These are phyloP conservation scores for Drosophila sp. DNA, from an alignment of 1,140 invertebrate species.

Conservation along the genomic window DNA sequence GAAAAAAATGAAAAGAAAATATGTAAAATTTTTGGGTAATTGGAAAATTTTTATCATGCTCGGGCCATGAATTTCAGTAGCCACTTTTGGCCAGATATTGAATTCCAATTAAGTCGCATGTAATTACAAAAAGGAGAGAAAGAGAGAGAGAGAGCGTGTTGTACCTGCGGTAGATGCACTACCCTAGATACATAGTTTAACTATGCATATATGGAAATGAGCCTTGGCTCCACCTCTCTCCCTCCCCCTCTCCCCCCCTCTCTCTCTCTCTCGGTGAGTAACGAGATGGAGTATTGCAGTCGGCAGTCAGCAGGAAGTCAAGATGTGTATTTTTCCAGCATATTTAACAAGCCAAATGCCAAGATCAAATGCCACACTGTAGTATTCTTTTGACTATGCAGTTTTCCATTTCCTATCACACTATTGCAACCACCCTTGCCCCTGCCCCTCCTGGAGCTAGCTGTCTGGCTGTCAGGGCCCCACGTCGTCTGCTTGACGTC, in stretches of 20 bases:
- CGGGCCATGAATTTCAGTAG: neutral
- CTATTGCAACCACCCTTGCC: neutral
- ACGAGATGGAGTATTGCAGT: constrained; percentile 43
- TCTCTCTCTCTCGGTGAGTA: neutral
- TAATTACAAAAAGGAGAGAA: constrained; percentile 63
- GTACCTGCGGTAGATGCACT: constrained; percentile 1
- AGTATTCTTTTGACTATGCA: constrained; percentile 30
- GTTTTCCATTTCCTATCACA: constrained; percentile 33
- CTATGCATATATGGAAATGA: too few relatives aligned
- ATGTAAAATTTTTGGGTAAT: constrained; percentile 75
- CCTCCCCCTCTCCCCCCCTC: neutral
- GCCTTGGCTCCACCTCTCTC: too few relatives aligned
- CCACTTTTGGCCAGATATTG: constrained; percentile 48
- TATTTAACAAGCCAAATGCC: constrained; percentile 75
- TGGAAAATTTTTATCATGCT: constrained; percentile 78
- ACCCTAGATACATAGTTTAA: neutral
- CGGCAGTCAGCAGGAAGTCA: constrained; percentile 54
- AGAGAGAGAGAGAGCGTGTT: neutral
- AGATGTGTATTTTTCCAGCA: constrained; percentile 75
- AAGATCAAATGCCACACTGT: constrained; percentile 35
- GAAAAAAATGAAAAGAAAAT: constrained; percentile 35
- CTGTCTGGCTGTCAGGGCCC: constrained; percentile 56
- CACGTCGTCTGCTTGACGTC: constrained; percentile 74
- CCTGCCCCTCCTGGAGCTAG: constrained; percentile 27
- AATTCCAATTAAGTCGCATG: constrained; percentile 70